Conservation (phyloP, 2,797 vertebrate genomes). For the Sebastolobus alascanus region DNA sequence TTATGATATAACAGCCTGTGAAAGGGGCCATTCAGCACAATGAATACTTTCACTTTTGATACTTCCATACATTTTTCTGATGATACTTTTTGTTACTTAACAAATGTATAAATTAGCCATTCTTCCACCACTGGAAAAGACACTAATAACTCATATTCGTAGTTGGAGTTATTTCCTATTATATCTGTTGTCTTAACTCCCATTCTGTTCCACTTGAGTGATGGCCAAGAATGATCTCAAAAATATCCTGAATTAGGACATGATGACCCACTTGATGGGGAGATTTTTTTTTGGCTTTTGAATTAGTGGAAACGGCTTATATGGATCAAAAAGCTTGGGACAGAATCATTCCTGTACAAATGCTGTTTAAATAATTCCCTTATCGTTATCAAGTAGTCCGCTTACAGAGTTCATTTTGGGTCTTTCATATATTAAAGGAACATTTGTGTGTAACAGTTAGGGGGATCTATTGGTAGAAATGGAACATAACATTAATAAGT, state of each 20-base stretch:
- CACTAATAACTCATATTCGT: not conserved
- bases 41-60: not conserved
- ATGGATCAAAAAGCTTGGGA: not conserved
- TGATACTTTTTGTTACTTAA: not conserved
- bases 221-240: not conserved
- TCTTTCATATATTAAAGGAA: not conserved
- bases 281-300: constrained; percentile 10
- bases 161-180: not conserved
- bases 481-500: no score
- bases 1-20: not conserved
- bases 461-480: no score
- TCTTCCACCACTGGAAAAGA: not conserved
- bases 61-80: not conserved
- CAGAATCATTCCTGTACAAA: not conserved
- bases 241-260: not conserved
- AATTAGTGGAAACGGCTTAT: not conserved
- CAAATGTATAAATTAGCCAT: not conserved
- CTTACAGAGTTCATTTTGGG: not conserved
- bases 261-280: not conserved
- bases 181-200: not conserved
- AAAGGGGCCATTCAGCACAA: not conserved
- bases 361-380: not conserved
- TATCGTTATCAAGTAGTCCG: not conserved
- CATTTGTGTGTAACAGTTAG: no score
- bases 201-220: not conserved